phyloP scores from a whole-genome alignment of 2,113 vertebrate genomes.

The Crocuta crocuta region DNA sequence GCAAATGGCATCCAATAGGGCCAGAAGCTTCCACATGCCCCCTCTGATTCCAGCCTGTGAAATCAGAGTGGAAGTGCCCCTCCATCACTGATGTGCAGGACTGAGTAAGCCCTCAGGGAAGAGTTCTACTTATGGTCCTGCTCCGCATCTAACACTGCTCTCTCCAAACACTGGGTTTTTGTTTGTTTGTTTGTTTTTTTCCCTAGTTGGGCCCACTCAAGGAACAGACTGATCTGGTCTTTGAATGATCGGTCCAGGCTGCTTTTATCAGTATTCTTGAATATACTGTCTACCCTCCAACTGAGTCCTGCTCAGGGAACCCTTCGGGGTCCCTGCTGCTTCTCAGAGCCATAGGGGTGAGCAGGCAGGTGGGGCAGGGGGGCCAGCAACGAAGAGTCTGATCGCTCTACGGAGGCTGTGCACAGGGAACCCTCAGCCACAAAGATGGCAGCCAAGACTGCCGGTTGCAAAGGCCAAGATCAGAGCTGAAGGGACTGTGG shows the following conservation, averaged over 20 bases:
- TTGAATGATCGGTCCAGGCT: neutral
- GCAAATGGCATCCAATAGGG: neutral
- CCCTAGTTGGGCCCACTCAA: neutral
- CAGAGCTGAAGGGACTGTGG: neutral
- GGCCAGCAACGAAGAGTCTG: neutral
- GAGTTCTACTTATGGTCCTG: neutral
- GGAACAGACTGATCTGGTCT: neutral
- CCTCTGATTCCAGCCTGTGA: neutral
- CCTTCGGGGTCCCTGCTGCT: neutral
- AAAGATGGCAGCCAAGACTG: neutral
- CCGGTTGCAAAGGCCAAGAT: neutral
- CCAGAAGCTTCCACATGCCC: neutral
- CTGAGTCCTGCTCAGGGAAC: neutral
- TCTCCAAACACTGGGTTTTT: neutral
- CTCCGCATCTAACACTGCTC: neutral
- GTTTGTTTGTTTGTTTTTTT: neutral
- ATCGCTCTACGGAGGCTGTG: neutral
- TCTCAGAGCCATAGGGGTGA: neutral
- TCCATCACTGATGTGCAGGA: fast-evolving
- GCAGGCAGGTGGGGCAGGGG: neutral
- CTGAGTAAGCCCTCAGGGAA: neutral
- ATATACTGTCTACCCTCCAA: neutral
- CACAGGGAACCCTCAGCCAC: neutral
- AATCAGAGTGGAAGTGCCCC: neutral
- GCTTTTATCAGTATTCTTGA: neutral